Evolutionary conservation across 1,140 invertebrate genomes (phyloP).

Genomic region (Lordiphosa mommai): DNA sequence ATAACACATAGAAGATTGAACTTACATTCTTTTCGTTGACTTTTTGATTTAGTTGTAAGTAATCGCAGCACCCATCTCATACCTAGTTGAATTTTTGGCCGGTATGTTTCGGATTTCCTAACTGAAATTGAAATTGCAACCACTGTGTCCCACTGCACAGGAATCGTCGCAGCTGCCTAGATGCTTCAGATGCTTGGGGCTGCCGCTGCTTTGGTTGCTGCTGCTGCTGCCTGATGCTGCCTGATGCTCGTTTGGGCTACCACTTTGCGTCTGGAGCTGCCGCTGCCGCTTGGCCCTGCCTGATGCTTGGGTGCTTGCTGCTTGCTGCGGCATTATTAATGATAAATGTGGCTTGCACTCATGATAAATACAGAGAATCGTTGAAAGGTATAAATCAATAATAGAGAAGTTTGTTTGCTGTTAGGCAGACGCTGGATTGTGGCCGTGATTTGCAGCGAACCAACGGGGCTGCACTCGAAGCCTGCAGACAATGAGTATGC

Average conservation of each 20-base stretch:
- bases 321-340: constrained; percentile 70
- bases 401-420: constrained; percentile 77
- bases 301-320: constrained; percentile 9
- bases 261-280: constrained; percentile 42
- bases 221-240: constrained; percentile 19
- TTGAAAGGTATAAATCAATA: constrained; percentile 79
- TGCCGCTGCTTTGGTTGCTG: constrained; percentile 13
- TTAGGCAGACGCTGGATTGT: constrained; percentile 45
- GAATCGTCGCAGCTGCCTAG: constrained; percentile 52
- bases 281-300: constrained; percentile 14
- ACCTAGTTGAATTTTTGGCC: not conserved
- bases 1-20: no score
- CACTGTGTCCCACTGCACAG: constrained; percentile 38
- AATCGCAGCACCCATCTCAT: no score
- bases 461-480: constrained; percentile 5
- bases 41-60: no score
- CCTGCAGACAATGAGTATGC: constrained; percentile 72
- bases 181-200: constrained; percentile 51
- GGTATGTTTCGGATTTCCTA: no score
- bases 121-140: no score
- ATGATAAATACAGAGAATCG: constrained; percentile 79
- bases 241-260: constrained; percentile 40
- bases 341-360: constrained; percentile 79
- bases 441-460: constrained; percentile 48
- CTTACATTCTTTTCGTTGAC: no score